These are phyloP conservation scores for Orchesellides sinensis DNA, from an alignment of 2,888 invertebrate species.

Conservation along the genomic window DNA sequence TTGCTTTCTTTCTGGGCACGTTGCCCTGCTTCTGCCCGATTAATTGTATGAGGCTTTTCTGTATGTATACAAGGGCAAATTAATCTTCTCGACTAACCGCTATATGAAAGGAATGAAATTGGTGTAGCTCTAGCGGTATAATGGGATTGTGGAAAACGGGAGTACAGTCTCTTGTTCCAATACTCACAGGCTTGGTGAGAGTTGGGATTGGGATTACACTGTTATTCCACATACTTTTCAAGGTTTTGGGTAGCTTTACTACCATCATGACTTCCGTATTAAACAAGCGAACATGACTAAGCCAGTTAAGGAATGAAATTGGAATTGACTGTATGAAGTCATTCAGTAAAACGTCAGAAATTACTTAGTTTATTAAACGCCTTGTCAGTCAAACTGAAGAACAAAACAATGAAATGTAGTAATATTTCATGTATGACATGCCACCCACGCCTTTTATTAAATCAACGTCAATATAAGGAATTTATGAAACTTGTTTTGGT, in stretches of 20 bases:
- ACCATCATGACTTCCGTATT: neutral
- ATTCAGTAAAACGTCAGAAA: slow-evolving; percentile 6
- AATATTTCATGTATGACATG: slow-evolving; percentile 4
- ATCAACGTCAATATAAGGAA: slow-evolving; percentile 18
- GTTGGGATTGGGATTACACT: slow-evolving; percentile 26
- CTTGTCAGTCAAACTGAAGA: neutral
- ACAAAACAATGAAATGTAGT: neutral
- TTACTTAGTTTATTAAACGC: neutral
- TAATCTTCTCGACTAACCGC: slow-evolving; percentile 12
- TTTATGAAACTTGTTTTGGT: no score
- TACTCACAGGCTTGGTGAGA: neutral
- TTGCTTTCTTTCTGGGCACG: neutral
- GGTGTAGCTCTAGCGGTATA: neutral
- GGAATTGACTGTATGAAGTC: slow-evolving; percentile 10
- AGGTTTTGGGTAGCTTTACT: neutral
- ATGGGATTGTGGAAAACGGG: slow-evolving; percentile 14
- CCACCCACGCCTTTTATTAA: slow-evolving; percentile 17
- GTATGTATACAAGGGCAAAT: slow-evolving; percentile 16
- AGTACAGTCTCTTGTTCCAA: neutral
- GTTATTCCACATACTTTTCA: neutral
- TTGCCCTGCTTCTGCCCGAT: neutral
- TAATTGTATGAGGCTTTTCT: slow-evolving; percentile 23
- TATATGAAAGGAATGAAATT: slow-evolving; percentile 1
- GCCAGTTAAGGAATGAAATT: slow-evolving; percentile 18
- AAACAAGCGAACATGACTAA: slow-evolving; percentile 14